These are phyloP conservation scores for Balaenoptera acutorostrata DNA, from an alignment of 2,113 vertebrate species.

Conservation along the genomic window DNA sequence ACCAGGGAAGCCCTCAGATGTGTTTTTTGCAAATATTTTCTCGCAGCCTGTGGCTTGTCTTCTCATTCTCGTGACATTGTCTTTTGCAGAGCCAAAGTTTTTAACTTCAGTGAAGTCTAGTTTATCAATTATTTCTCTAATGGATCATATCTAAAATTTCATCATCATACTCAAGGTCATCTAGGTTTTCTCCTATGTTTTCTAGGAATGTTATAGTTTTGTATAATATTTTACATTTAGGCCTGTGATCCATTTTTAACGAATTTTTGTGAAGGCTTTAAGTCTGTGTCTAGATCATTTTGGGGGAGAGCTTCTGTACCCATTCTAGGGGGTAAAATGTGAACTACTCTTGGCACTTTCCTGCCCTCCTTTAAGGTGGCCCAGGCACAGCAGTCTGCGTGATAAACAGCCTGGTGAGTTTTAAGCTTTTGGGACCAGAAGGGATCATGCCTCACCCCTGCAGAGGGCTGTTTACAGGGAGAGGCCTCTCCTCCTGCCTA, in stretches of 20 bases:
- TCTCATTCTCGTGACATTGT: background rate
- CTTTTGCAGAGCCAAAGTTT: background rate
- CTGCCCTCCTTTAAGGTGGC: background rate
- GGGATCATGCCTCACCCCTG: background rate
- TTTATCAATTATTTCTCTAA: background rate
- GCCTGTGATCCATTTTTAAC: background rate
- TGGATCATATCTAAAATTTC: background rate
- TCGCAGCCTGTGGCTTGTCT: background rate
- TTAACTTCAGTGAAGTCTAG: background rate
- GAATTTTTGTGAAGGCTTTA: background rate
- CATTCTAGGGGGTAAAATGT: background rate
- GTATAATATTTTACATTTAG: background rate
- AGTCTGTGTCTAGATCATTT: background rate
- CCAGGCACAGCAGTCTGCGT: background rate
- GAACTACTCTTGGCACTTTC: no score
- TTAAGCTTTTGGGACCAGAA: background rate
- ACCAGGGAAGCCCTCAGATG: background rate
- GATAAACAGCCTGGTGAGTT: background rate
- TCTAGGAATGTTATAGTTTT: background rate
- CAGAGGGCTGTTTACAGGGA: background rate
- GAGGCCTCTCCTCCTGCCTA: background rate
- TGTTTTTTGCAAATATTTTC: background rate
- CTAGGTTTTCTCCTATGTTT: background rate
- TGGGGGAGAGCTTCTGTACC: background rate
- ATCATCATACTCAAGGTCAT: background rate